Evolutionary conservation across 2,113 vertebrate genomes (phyloP).

Genomic region (Probosciger aterrimus): DNA sequence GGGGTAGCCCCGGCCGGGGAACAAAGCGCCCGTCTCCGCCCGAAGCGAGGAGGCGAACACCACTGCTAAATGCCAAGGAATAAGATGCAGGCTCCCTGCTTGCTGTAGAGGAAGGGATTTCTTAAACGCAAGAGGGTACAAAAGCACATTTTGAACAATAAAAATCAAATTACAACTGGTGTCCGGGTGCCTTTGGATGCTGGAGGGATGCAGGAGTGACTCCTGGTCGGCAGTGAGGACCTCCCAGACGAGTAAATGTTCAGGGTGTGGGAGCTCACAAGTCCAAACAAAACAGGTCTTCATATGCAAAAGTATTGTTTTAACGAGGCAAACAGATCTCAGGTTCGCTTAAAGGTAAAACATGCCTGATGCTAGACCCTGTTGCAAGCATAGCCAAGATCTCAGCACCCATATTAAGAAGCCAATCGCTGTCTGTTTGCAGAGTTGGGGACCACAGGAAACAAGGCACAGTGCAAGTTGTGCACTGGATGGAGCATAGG

Average conservation of each 20-base stretch:
- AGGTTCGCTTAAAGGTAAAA: neutral
- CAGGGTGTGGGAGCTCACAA: neutral
- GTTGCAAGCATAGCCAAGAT: neutral
- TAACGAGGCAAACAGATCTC: neutral
- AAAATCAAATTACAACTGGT: no score
- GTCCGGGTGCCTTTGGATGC: neutral
- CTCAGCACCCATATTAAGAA: neutral
- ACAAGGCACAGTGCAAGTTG: neutral
- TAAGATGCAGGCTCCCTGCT: neutral
- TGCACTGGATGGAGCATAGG: neutral
- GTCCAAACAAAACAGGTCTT: neutral
- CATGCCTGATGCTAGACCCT: neutral
- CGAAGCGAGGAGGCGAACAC: neutral
- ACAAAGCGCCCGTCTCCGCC: neutral
- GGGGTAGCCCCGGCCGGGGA: neutral
- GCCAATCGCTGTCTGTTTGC: neutral
- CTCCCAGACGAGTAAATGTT: neutral
- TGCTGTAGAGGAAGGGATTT: neutral
- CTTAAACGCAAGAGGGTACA: neutral
- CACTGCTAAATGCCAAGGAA: neutral
- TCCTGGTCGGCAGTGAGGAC: neutral
- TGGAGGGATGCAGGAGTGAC: neutral
- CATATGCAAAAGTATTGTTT: neutral
- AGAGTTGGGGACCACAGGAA: neutral
- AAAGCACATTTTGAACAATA: neutral